Evolutionary conservation across 2,888 invertebrate species (phyloP).

Genomic region (Scaptomyza reducta): DNA sequence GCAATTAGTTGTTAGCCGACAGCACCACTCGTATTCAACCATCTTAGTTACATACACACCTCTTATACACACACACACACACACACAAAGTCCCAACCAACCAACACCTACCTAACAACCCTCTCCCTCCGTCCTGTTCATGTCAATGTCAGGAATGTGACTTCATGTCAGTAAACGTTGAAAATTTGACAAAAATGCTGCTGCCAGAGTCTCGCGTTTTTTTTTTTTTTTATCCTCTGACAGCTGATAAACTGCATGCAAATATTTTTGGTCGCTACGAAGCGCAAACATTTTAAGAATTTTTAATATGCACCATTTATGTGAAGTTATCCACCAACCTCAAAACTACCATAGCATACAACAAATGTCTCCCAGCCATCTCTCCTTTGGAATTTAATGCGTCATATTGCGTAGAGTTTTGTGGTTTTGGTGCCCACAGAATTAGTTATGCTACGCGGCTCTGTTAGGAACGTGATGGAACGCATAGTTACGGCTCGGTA

Average conservation of each 20-base stretch:
- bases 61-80: too few relatives aligned
- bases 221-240: slow-evolving; percentile 14
- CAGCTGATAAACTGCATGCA: slow-evolving; percentile 70
- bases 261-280: slow-evolving; percentile 62
- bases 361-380: background rate
- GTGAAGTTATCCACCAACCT: slow-evolving; percentile 20
- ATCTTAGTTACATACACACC: slow-evolving; percentile 1
- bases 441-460: slow-evolving; percentile 50
- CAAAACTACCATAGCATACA: background rate
- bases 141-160: slow-evolving; percentile 62
- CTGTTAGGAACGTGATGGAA: slow-evolving; percentile 25
- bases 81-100: background rate
- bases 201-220: slow-evolving; percentile 50
- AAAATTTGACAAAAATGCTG: slow-evolving; percentile 76
- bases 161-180: slow-evolving; percentile 65
- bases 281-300: slow-evolving; percentile 71
- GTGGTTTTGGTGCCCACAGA: slow-evolving; percentile 28
- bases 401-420: slow-evolving; percentile 48
- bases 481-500: slow-evolving; percentile 1
- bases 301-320: slow-evolving; percentile 79
- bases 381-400: slow-evolving; percentile 35
- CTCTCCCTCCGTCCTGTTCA: slow-evolving; percentile 7
- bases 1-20: slow-evolving; percentile 69
- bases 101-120: background rate
- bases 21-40: slow-evolving; percentile 18